Evolutionary conservation across 2,113 vertebrate species (phyloP).

Genomic region (pig (Sus scrofa)): DNA sequence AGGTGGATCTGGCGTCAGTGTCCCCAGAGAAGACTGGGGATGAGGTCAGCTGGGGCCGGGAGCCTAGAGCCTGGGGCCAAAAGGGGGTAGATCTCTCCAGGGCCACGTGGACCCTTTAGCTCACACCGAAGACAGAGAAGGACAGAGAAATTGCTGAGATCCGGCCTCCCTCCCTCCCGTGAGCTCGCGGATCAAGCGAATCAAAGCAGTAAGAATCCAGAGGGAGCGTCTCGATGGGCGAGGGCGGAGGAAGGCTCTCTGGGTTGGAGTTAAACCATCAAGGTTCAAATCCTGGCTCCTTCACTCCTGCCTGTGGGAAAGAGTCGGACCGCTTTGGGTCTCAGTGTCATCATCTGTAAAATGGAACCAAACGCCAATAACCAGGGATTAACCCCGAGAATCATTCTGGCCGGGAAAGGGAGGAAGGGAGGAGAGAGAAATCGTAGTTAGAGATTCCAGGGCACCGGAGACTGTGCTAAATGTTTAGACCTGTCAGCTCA

Average conservation of each 20-base stretch:
- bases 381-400: background rate
- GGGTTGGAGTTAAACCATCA: background rate
- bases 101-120: background rate
- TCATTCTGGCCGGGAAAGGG: background rate
- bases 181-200: background rate
- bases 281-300: background rate
- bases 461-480: accelerated
- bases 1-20: background rate
- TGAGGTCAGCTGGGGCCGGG: too few species aligned
- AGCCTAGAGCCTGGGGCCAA: background rate
- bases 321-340: background rate
- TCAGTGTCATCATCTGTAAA: background rate
- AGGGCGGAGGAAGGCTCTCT: background rate
- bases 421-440: background rate
- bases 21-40: background rate
- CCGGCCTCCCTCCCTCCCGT: background rate
- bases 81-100: background rate
- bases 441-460: too few species aligned
- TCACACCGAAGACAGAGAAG: background rate
- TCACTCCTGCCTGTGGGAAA: background rate
- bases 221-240: accelerated
- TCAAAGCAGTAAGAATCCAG: background rate
- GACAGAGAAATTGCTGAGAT: accelerated
- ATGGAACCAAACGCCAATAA: background rate
- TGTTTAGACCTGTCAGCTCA: background rate